Base-by-base conservation (phyloP, 2,888 invertebrate genomes). In the Penaeus monodon region DNA sequence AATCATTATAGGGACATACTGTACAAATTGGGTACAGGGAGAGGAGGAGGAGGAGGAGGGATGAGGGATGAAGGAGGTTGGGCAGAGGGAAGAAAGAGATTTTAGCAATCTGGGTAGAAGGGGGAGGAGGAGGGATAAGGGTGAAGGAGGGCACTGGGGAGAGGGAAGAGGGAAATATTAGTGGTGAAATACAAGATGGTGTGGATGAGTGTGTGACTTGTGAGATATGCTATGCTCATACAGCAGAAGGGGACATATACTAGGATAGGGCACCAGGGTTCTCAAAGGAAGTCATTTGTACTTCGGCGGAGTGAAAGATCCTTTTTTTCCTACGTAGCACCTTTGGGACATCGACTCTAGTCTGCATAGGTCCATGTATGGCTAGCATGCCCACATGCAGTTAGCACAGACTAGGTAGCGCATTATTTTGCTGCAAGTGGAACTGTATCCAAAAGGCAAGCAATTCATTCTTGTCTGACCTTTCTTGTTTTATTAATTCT, bases 211-310 rank as follows among this genome's bases (percentile, higher is more conserved):
- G 49, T 57, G 57, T 57, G 57, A 57, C 57, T 57, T 57, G 57
- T 33, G 29, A 49, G 63, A 29, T 64, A 78, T 64, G 64, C 78
- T 64, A 78, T 20, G 64, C 64, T 57, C 63, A 27, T 64, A 78
- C 27, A 78, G 64, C 57, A 49, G 77, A 77, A 57, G 64, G 78
- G 73, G 74, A 74, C 79, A 65, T 73, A 80, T 64, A 81, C 68
- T 78, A 78, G 63, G 73, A 78, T 82, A 85, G 86, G 82, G 86
- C 86, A 87, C 86, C 86, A 87, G 79, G 85, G 86, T 87, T 87
- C 83, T 82, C 86, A 78, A 57, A 83, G 86, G 83, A 87, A 83
- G 79, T 83, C 73, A 79, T 87, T 87, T 87, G 86, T 87, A 87
- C 86, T 87, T 87, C 83, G 79, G 64, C 79, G 81, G 63, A 82